A percentile compares a stretch with the other conserved stretches of the same genome.
These are phyloP conservation scores for Galaxias olidus DNA, from an alignment of 2,797 vertebrate species.

Conservation along the genomic window DNA sequence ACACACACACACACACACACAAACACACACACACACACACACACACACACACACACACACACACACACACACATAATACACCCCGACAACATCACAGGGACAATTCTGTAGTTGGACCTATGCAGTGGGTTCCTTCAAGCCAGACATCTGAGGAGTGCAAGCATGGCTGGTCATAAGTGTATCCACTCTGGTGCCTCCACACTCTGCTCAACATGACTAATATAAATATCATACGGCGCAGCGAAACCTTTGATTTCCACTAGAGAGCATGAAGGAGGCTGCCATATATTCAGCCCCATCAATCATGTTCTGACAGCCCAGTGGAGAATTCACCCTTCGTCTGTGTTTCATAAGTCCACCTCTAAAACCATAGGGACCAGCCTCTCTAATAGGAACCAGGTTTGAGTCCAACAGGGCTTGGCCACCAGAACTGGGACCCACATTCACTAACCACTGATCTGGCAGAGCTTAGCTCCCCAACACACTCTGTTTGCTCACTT, in stretches of 20 bases:
- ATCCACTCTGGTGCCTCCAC: constrained; percentile 33
- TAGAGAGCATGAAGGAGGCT: constrained; percentile 51
- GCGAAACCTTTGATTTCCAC: constrained; percentile 48
- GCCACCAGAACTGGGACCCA: no score
- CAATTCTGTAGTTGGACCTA: background rate
- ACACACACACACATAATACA: constrained; percentile 14
- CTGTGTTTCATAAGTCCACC: constrained; percentile 53
- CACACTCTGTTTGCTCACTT: no score
- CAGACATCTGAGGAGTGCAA: constrained; percentile 26
- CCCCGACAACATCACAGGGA: no score
- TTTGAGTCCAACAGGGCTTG: no score
- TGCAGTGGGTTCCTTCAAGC: constrained; percentile 22
- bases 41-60: constrained; percentile 11
- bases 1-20: constrained; percentile 10
- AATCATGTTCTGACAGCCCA: constrained; percentile 69
- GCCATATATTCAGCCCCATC: constrained; percentile 61
- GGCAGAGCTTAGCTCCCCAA: no score
- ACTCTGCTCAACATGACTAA: constrained; percentile 31
- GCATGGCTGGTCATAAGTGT: constrained; percentile 30
- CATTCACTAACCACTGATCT: no score
- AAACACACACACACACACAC: constrained; percentile 4
- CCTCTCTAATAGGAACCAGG: no score
- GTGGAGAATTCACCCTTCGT: constrained; percentile 52
- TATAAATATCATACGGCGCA: constrained; percentile 27
- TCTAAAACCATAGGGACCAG: constrained; percentile 31